A percentile compares a stretch with the other conserved stretches of the same genome.
Conservation (phyloP, 2,888 invertebrate genomes). For the Cryptocephalus primarius region DNA sequence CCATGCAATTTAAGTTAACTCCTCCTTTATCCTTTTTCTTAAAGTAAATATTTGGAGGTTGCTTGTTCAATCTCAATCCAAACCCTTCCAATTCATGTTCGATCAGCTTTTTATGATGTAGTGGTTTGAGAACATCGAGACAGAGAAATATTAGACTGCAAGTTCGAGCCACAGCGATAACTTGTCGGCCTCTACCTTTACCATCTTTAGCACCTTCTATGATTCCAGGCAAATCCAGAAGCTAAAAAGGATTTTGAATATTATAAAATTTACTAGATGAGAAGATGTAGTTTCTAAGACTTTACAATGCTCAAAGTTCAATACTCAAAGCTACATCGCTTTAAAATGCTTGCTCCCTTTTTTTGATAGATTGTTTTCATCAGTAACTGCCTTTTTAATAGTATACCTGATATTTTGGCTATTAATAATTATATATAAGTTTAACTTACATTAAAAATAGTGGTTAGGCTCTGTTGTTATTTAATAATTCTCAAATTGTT, state of each 20-base stretch:
- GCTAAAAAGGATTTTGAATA: slow-evolving; percentile 38
- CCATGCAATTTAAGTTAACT: slow-evolving; percentile 86
- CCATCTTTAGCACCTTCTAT: slow-evolving; percentile 99
- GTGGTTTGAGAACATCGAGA: slow-evolving; percentile 91
- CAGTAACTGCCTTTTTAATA: too few species aligned
- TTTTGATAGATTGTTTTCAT: too few species aligned
- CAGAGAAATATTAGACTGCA: slow-evolving; percentile 97
- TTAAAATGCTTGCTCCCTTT: too few species aligned
- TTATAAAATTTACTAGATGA: background rate
- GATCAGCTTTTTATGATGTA: slow-evolving; percentile 90
- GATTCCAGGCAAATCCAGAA: slow-evolving; percentile 97
- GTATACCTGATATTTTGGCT: too few species aligned
- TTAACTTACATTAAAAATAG: too few species aligned
- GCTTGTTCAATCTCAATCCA: slow-evolving; percentile 89
- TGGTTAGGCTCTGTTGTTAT: too few species aligned
- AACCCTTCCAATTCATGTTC: slow-evolving; percentile 99
- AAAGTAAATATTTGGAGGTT: slow-evolving; percentile 94
- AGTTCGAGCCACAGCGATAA: slow-evolving; percentile 97
- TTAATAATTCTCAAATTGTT: too few species aligned
- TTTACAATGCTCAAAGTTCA: too few species aligned
- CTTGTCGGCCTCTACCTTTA: slow-evolving; percentile 96
- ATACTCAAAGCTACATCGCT: too few species aligned
- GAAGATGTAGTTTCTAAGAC: background rate
- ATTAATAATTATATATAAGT: too few species aligned
- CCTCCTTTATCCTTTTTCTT: slow-evolving; percentile 98